Percentiles rank a stretch among this genome's conserved stretches.
Evolutionary conservation across 1,140 invertebrate species (phyloP).

Genomic region (Papilio machaon): DNA sequence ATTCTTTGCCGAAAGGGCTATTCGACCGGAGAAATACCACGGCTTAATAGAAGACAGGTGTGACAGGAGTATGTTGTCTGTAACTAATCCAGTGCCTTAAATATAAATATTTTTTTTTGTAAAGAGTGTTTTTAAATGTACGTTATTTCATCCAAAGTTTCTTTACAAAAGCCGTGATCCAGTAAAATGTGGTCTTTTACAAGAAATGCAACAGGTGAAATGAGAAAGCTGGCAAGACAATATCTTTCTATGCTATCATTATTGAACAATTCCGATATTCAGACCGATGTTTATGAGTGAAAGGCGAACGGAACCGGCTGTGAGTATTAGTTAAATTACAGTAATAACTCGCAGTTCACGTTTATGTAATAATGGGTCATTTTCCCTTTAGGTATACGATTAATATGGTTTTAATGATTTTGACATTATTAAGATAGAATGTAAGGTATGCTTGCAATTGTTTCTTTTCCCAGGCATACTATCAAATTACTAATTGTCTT

Average conservation of each 20-base stretch:
- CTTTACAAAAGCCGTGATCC: too few relatives aligned
- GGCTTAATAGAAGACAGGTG: too few relatives aligned
- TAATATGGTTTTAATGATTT: background rate
- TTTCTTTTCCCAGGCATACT: background rate
- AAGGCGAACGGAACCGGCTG: constrained; percentile 8
- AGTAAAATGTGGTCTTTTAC: background rate
- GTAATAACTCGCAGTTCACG: constrained; percentile 13
- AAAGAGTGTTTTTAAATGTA: too few relatives aligned
- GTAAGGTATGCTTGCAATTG: background rate
- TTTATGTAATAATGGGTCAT: constrained; percentile 12
- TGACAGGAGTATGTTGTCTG: too few relatives aligned
- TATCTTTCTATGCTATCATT: constrained; percentile 7
- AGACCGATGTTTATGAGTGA: constrained; percentile 18
- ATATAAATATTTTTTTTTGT: too few relatives aligned
- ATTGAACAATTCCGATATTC: constrained; percentile 3
- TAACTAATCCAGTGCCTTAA: too few relatives aligned
- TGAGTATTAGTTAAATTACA: constrained; percentile 3
- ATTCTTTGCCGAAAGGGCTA: too few relatives aligned
- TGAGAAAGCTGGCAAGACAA: constrained; percentile 8
- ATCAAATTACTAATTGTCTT: background rate
- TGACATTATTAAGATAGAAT: background rate
- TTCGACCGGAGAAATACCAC: too few relatives aligned
- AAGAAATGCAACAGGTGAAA: constrained; percentile 12
- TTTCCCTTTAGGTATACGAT: background rate
- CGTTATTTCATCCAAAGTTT: too few relatives aligned